These are phyloP conservation scores for Apotomis capreana DNA, from an alignment of 2,888 invertebrate species.

Conservation along the genomic window DNA sequence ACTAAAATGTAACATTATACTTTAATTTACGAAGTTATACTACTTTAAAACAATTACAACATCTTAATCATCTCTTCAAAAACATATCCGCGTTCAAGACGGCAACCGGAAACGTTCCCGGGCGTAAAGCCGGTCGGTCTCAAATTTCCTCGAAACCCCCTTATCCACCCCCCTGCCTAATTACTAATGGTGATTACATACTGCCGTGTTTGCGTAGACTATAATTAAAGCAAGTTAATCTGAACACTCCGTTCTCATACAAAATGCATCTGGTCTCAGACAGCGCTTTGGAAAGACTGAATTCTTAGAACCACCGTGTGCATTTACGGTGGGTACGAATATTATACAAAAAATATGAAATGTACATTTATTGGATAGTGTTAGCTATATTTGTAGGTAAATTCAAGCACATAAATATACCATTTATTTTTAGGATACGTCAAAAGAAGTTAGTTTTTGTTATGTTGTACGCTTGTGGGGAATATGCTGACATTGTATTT, in stretches of 20 bases:
- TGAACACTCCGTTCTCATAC: conserved; percentile 72
- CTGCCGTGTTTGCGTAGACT: conserved; percentile 70
- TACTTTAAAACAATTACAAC: conserved; percentile 15
- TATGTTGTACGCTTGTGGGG: too few relatives aligned
- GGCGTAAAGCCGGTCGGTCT: conserved; percentile 38
- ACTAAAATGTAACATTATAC: too few relatives aligned
- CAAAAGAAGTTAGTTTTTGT: too few relatives aligned
- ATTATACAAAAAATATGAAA: too few relatives aligned
- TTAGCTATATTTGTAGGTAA: too few relatives aligned
- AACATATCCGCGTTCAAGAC: conserved; percentile 6
- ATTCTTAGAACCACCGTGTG: conserved; percentile 2
- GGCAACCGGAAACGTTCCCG: conserved; percentile 22
- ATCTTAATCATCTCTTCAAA: conserved; percentile 18
- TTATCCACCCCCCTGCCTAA: conserved; percentile 58
- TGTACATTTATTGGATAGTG: too few relatives aligned
- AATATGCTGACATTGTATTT: too few relatives aligned
- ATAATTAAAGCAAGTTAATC: conserved; percentile 80
- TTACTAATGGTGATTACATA: conserved; percentile 79
- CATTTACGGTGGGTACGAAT: too few relatives aligned
- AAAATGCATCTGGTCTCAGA: conserved; percentile 68
- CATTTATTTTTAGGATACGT: too few relatives aligned
- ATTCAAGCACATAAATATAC: too few relatives aligned
- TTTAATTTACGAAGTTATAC: not conserved
- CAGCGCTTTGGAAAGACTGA: conserved; percentile 50
- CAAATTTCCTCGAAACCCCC: conserved; percentile 34